A percentile compares a stretch with the other conserved stretches of the same genome.
Evolutionary conservation across 2,888 invertebrate genomes (phyloP).

Genomic region (Pardosa pseudoannulata): DNA sequence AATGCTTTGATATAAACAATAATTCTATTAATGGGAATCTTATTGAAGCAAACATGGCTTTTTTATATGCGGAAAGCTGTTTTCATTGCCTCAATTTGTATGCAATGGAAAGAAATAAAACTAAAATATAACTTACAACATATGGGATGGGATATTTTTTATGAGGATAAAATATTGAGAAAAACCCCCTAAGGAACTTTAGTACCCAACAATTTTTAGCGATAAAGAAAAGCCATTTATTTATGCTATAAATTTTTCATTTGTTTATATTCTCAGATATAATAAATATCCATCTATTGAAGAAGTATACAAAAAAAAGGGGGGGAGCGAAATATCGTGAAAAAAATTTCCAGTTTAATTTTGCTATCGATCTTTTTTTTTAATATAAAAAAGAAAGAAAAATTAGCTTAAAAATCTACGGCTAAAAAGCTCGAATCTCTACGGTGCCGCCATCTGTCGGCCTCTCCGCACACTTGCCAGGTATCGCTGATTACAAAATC

Average conservation of each 20-base stretch:
- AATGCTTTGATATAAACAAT: too few relatives aligned
- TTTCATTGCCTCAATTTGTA: too few relatives aligned
- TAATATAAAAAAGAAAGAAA: too few relatives aligned
- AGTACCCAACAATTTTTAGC: conserved; percentile 9
- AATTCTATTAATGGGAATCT: too few relatives aligned
- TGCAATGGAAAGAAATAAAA: too few relatives aligned
- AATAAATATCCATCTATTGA: conserved; percentile 30
- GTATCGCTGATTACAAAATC: conserved; percentile 68
- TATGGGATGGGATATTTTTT: too few relatives aligned
- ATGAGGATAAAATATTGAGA: not conserved
- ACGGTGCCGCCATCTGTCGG: conserved; percentile 51
- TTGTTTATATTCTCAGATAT: too few relatives aligned
- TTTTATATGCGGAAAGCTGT: too few relatives aligned
- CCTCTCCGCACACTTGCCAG: conserved; percentile 9
- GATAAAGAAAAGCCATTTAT: conserved; percentile 28
- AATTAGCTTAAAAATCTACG: not conserved
- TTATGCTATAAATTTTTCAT: conserved; percentile 15
- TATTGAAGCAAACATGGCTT: too few relatives aligned
- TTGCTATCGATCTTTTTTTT: conserved; percentile 52
- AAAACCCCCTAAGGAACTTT: not conserved
- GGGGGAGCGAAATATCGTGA: not conserved
- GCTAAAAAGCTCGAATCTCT: not conserved
- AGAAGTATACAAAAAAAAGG: conserved; percentile 13
- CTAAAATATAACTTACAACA: too few relatives aligned
- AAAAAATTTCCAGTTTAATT: conserved; percentile 17